Conservation (phyloP, 2,113 vertebrate genomes). For the Hymenochirus boettgeri region DNA sequence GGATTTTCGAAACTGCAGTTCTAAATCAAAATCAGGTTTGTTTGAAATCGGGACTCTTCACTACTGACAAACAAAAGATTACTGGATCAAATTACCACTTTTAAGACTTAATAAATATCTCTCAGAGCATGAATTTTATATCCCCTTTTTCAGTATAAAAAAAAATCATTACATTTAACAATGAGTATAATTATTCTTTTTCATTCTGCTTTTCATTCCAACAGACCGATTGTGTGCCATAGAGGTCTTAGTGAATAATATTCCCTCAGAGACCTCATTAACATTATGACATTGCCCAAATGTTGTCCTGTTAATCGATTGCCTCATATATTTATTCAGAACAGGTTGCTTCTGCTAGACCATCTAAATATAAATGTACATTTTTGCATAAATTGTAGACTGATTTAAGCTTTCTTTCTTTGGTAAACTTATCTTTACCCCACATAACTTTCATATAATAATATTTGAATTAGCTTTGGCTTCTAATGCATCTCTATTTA, state of each 20-base stretch:
- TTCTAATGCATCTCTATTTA: too few relatives aligned
- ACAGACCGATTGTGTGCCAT: constrained; percentile 21
- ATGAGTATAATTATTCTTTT: constrained; percentile 27
- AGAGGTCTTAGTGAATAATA: constrained; percentile 29
- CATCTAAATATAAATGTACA: not conserved
- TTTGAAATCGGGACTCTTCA: too few relatives aligned
- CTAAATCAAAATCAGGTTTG: too few relatives aligned
- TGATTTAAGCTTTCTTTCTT: too few relatives aligned
- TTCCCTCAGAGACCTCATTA: constrained; percentile 31
- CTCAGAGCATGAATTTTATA: too few relatives aligned
- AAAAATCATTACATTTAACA: constrained; percentile 21
- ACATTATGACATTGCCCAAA: constrained; percentile 36
- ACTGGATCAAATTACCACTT: too few relatives aligned
- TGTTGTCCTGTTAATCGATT: constrained; percentile 25
- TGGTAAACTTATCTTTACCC: too few relatives aligned
- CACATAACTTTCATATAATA: too few relatives aligned
- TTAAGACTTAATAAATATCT: too few relatives aligned
- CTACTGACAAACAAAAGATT: too few relatives aligned
- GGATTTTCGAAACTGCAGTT: too few relatives aligned
- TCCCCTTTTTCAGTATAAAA: constrained; percentile 9
- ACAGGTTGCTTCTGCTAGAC: constrained; percentile 7
- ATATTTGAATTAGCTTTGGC: too few relatives aligned
- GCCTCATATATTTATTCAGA: constrained; percentile 13
- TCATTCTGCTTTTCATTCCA: constrained; percentile 19
- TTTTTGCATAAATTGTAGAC: not conserved